phyloP scores from a whole-genome alignment of 1,140 invertebrate species.

The Prorops nasuta region DNA sequence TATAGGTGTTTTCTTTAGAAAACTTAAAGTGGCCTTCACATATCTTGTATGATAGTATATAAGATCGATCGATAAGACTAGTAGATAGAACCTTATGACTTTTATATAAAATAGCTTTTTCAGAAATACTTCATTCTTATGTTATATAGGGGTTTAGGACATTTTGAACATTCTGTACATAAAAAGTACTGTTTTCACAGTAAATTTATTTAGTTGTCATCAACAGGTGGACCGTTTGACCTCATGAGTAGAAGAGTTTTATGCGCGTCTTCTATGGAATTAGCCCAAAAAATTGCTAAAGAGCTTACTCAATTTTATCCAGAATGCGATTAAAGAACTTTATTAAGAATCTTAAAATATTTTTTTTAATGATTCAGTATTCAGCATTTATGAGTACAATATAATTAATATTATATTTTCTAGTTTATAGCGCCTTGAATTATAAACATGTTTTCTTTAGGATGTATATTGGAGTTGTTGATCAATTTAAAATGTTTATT shows the following conservation, averaged over 20 bases:
- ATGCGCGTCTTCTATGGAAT: slow-evolving; percentile 69
- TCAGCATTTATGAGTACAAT: not conserved
- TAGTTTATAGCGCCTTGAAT: too few relatives aligned
- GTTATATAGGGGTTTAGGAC: too few relatives aligned
- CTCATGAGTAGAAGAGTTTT: slow-evolving; percentile 77
- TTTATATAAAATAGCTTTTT: too few relatives aligned
- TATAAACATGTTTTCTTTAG: too few relatives aligned
- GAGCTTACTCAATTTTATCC: slow-evolving; percentile 71
- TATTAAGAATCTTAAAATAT: slow-evolving; percentile 22
- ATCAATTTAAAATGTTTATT: too few relatives aligned
- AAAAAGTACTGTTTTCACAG: not conserved
- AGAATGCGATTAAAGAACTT: slow-evolving; percentile 61
- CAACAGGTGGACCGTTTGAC: slow-evolving; percentile 74
- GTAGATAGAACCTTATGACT: too few relatives aligned
- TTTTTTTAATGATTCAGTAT: slow-evolving; percentile 1
- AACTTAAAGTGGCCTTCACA: too few relatives aligned
- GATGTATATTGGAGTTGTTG: too few relatives aligned
- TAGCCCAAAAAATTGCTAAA: slow-evolving; percentile 71
- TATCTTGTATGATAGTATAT: too few relatives aligned
- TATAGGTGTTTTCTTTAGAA: too few relatives aligned
- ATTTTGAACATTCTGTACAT: not conserved
- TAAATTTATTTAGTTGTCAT: slow-evolving; percentile 11
- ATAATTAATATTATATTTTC: slow-evolving; percentile 1
- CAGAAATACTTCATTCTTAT: not conserved
- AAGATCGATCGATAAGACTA: too few relatives aligned